Conservation (phyloP, 2,797 vertebrate genomes). For the Melanotaenia parkinsoni region DNA sequence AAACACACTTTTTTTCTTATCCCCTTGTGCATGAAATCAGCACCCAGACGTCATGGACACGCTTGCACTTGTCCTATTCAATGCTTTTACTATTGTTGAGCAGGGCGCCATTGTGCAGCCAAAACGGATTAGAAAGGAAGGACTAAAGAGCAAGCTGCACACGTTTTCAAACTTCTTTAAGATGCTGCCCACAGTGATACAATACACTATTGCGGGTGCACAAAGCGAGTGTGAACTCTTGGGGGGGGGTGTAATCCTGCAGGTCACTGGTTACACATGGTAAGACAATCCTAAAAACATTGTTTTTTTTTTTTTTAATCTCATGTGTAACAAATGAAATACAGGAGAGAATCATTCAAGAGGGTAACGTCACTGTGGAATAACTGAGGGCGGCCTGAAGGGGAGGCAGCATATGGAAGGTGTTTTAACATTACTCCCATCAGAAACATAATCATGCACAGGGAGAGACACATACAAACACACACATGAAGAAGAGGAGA, state of each 20-base stretch:
- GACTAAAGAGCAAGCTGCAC: constrained; percentile 68
- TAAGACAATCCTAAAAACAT: constrained; percentile 57
- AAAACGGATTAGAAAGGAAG: constrained; percentile 75
- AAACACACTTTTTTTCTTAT: constrained; percentile 23
- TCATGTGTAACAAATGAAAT: neutral
- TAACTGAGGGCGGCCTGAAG: constrained; percentile 72
- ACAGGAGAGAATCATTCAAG: constrained; percentile 70
- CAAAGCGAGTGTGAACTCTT: constrained; percentile 44
- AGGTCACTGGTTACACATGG: constrained; percentile 66
- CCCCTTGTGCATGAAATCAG: constrained; percentile 73
- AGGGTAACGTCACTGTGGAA: constrained; percentile 52
- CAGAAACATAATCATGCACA: constrained; percentile 15
- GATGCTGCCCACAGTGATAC: constrained; percentile 59
- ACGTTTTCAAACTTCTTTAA: constrained; percentile 70
- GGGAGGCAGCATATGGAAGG: constrained; percentile 70
- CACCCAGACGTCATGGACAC: constrained; percentile 73
- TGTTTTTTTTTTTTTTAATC: constrained; percentile 40
- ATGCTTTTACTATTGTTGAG: constrained; percentile 68
- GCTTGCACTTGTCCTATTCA: constrained; percentile 76
- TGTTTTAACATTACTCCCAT: constrained; percentile 25
- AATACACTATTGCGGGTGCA: constrained; percentile 49
- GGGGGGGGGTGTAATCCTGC: constrained; percentile 57
- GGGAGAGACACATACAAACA: constrained; percentile 12
- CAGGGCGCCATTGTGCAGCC: constrained; percentile 73
- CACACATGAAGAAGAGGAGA: constrained; percentile 41